Conservation (phyloP, 2,797 vertebrate species). For the Premnoplex brunnescens region DNA sequence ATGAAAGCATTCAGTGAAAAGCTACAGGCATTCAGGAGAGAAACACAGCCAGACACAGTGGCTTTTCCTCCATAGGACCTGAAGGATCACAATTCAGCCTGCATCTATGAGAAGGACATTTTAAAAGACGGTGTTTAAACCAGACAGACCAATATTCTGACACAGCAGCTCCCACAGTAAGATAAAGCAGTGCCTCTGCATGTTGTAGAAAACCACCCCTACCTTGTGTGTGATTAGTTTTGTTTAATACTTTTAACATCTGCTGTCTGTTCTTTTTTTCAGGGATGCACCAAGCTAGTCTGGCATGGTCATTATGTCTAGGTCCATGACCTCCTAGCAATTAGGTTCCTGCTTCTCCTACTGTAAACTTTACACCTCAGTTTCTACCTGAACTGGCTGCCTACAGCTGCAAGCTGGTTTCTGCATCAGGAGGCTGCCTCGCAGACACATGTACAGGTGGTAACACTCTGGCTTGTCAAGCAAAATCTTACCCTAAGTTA, state of each 20-base stretch:
- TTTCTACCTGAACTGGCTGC: not conserved
- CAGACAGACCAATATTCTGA: rapidly evolving
- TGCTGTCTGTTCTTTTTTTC: not conserved
- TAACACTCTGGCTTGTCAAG: not conserved
- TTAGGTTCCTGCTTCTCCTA: not conserved
- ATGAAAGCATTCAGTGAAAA: not conserved
- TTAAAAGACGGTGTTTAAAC: not conserved
- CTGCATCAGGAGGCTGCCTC: not conserved
- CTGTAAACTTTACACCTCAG: not conserved
- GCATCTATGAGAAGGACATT: not conserved
- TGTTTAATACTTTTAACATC: not conserved
- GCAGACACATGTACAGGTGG: not conserved
- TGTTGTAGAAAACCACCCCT: not conserved
- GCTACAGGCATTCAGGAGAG: not conserved
- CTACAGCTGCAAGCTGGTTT: not conserved
- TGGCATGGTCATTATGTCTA: not conserved
- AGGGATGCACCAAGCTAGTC: not conserved
- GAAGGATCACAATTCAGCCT: not conserved
- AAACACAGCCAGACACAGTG: not conserved
- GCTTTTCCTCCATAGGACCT: not conserved
- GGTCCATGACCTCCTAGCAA: not conserved
- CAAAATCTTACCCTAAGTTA: not conserved
- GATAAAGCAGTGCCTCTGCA: not conserved
- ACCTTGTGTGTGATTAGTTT: rapidly evolving
- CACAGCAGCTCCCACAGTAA: not conserved